phyloP scores from a whole-genome alignment of 2,888 invertebrate genomes.

The Tetragonisca angustula region DNA sequence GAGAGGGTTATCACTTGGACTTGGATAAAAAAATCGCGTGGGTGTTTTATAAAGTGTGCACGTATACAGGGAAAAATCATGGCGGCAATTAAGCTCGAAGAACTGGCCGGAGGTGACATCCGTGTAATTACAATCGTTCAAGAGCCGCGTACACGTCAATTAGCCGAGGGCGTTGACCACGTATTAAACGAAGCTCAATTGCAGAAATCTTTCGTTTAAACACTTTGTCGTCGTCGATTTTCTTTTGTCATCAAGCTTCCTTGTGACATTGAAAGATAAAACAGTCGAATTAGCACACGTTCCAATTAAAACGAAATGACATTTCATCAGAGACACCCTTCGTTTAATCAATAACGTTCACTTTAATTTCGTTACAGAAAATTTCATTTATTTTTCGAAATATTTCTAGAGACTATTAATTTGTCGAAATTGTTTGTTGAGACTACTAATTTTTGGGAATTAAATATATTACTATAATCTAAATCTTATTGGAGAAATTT shows the following conservation, averaged over 20 bases:
- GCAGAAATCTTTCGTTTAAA: constrained; percentile 57
- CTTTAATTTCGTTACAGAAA: background rate
- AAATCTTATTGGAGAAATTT: too few species aligned
- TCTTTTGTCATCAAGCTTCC: background rate
- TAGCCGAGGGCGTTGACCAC: constrained; percentile 67
- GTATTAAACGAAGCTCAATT: constrained; percentile 64
- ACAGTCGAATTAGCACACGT: background rate
- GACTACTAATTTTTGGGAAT: too few species aligned
- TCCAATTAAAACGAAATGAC: background rate
- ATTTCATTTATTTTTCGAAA: too few species aligned
- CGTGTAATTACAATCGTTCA: constrained; percentile 57
- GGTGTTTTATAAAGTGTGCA: constrained; percentile 29
- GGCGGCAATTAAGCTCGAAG: constrained; percentile 59
- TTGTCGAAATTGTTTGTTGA: too few species aligned
- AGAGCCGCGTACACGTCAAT: constrained; percentile 56
- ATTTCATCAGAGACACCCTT: background rate
- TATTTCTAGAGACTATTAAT: too few species aligned
- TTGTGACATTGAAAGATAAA: background rate
- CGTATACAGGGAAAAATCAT: constrained; percentile 50
- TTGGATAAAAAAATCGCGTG: constrained; percentile 9
- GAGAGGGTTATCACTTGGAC: constrained; percentile 1
- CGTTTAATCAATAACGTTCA: background rate
- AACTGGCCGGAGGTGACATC: constrained; percentile 57
- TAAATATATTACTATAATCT: too few species aligned
- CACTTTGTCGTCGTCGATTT: background rate